These are phyloP conservation scores for Lasioglossum leucozonium DNA, from an alignment of 2,888 invertebrate species.

Conservation along the genomic window DNA sequence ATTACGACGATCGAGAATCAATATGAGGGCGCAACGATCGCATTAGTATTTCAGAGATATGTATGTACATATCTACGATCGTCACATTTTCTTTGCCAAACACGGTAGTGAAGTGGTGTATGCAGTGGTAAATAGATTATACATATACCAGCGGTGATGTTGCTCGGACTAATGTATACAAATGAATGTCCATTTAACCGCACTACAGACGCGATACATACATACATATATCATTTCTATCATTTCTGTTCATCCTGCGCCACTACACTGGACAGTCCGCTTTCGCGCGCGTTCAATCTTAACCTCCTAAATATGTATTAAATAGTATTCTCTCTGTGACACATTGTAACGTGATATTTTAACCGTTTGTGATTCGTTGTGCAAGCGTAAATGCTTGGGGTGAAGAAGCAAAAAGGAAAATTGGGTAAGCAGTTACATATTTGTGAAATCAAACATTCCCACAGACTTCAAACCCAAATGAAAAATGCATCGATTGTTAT, in stretches of 20 bases:
- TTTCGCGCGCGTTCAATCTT: neutral
- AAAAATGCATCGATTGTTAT: neutral
- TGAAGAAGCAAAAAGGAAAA: neutral
- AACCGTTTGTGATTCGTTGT: neutral
- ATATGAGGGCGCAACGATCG: too few relatives aligned
- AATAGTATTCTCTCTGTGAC: neutral
- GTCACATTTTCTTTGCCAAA: neutral
- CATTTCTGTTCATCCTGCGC: neutral
- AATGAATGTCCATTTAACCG: conserved; percentile 7
- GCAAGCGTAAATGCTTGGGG: neutral
- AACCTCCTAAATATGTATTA: neutral
- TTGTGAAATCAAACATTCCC: neutral
- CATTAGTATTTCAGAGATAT: neutral
- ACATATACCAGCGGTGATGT: neutral
- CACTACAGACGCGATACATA: neutral
- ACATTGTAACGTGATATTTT: neutral
- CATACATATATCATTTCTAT: neutral
- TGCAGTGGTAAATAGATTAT: neutral
- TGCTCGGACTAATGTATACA: neutral
- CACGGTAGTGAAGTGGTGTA: neutral
- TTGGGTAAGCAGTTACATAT: neutral
- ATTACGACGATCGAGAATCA: too few relatives aligned
- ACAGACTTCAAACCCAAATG: neutral
- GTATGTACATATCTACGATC: too few relatives aligned
- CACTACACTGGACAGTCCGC: neutral